phyloP scores from a whole-genome alignment of 2,113 vertebrate species.

The Leucoraja erinaceus region DNA sequence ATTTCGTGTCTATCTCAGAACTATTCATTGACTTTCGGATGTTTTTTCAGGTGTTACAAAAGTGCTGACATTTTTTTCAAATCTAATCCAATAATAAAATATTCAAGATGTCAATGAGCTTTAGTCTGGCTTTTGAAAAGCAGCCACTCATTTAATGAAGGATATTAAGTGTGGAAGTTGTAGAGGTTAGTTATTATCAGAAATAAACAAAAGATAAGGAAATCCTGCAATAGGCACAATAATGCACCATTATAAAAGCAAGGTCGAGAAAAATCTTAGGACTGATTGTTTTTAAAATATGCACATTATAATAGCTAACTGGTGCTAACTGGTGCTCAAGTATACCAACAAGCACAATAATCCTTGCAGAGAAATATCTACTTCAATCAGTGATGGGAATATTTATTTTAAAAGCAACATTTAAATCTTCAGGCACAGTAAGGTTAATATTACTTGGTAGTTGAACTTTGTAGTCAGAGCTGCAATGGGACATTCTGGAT shows the following conservation, averaged over 20 bases:
- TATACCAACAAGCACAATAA: neutral
- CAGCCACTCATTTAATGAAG: neutral
- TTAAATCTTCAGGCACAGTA: neutral
- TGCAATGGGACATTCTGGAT: neutral
- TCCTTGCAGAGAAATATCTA: neutral
- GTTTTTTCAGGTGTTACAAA: neutral
- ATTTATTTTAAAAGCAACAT: neutral
- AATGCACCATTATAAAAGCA: neutral
- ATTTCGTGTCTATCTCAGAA: neutral
- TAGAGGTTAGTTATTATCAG: neutral
- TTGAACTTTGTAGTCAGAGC: neutral
- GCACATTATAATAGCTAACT: neutral
- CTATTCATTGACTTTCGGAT: neutral
- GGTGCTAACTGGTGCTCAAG: neutral
- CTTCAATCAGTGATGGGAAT: neutral
- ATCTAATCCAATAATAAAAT: neutral
- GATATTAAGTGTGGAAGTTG: neutral
- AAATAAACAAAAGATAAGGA: neutral
- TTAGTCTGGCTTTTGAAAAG: neutral
- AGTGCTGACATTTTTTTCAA: neutral
- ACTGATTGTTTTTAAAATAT: neutral
- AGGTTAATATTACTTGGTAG: neutral
- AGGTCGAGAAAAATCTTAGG: neutral
- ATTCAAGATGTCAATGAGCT: neutral
- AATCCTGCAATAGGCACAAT: neutral